These are phyloP conservation scores for Lepas anatifera DNA, from an alignment of 2,888 invertebrate species.

Conservation along the genomic window DNA sequence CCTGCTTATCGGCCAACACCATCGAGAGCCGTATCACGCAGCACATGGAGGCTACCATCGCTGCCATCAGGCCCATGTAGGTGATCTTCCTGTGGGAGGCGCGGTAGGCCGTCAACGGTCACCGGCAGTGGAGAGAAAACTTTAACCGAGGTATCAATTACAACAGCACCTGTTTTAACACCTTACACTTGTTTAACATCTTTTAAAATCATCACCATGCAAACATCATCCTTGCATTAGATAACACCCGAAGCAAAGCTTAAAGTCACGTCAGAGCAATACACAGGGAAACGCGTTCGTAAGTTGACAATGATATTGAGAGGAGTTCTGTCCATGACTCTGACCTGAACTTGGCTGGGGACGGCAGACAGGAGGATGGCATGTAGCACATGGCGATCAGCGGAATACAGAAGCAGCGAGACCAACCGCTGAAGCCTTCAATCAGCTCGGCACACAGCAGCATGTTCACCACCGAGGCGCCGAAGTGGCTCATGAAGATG, in stretches of 20 bases:
- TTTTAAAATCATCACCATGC: too few species aligned
- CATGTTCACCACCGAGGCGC: slow-evolving; percentile 19
- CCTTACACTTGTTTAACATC: too few species aligned
- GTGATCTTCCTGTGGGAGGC: not conserved
- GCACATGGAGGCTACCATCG: slow-evolving; percentile 10
- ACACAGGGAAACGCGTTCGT: too few species aligned
- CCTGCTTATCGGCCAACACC: not conserved
- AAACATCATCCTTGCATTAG: too few species aligned
- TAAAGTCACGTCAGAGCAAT: too few species aligned
- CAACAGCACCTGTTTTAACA: too few species aligned
- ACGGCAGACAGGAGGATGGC: not conserved
- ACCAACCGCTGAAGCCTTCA: slow-evolving; percentile 11
- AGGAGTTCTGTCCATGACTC: too few species aligned
- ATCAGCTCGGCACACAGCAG: slow-evolving; percentile 20
- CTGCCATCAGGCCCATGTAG: slow-evolving; percentile 10
- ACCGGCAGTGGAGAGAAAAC: too few species aligned
- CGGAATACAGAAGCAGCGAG: slow-evolving; percentile 15
- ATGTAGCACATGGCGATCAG: not conserved
- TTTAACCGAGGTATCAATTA: too few species aligned
- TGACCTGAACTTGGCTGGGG: not conserved
- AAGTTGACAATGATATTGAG: too few species aligned
- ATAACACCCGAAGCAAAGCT: too few species aligned
- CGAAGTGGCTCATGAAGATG: slow-evolving; percentile 46
- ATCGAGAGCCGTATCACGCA: not conserved
- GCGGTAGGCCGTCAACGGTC: too few species aligned